phyloP scores from a whole-genome alignment of 2,888 invertebrate species.

The Aphidius colemani region DNA sequence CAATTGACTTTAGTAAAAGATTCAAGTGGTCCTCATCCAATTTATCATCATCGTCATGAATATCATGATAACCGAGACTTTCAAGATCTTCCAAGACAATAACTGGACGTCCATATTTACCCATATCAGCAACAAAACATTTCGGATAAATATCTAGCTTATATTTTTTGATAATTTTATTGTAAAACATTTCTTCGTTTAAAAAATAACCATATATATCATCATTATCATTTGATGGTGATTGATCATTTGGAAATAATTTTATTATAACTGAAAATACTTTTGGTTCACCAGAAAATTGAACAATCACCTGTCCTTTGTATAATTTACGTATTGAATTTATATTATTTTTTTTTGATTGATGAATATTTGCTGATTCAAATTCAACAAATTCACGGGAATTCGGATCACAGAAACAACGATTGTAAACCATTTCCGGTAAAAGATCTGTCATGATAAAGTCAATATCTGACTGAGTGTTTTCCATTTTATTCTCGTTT shows the following conservation, averaged over 20 bases:
- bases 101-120: slow-evolving; percentile 48
- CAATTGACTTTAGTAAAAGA: slow-evolving; percentile 42
- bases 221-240: slow-evolving; percentile 5
- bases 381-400: slow-evolving; percentile 56
- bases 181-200: slow-evolving; percentile 54
- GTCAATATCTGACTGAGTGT: slow-evolving; percentile 32
- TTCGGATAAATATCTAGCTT: slow-evolving; percentile 39
- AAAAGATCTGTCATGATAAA: slow-evolving; percentile 46
- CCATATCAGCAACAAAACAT: slow-evolving; percentile 49
- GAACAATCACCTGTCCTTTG: slow-evolving; percentile 37
- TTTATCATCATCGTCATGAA: slow-evolving; percentile 25
- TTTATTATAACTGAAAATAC: slow-evolving; percentile 48
- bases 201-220: slow-evolving; percentile 41
- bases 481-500: slow-evolving; percentile 24
- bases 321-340: slow-evolving; percentile 37
- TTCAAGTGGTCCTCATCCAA: slow-evolving; percentile 45
- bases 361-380: slow-evolving; percentile 39
- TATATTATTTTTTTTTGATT: slow-evolving; percentile 15
- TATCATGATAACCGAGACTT: slow-evolving; percentile 38
- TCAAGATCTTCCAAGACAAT: slow-evolving; percentile 50
- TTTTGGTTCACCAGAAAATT: slow-evolving; percentile 46
- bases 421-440: slow-evolving; percentile 50
- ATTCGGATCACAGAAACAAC: slow-evolving; percentile 49
- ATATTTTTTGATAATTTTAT: slow-evolving; percentile 41
- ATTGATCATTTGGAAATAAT: slow-evolving; percentile 33